phyloP scores from a whole-genome alignment of 2,113 vertebrate species.

The Heptranchias perlo region DNA sequence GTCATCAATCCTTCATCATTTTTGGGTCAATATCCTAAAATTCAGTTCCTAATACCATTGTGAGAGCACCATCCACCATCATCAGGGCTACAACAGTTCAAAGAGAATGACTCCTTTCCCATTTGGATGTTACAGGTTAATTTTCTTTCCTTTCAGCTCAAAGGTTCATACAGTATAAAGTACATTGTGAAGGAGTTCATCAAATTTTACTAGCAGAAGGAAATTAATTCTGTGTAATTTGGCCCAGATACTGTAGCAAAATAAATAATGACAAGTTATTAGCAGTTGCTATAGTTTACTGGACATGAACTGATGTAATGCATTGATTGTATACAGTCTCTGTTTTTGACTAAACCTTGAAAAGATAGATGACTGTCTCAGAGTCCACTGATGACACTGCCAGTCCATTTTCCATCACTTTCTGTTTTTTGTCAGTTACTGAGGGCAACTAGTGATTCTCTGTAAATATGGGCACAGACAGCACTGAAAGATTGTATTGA shows the following conservation, averaged over 20 bases:
- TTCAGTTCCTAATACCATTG: too few relatives aligned
- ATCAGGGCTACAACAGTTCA: too few relatives aligned
- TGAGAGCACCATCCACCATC: too few relatives aligned
- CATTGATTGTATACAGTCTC: background rate
- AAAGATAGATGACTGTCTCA: background rate
- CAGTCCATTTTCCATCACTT: background rate
- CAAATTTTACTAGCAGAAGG: background rate
- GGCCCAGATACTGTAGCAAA: background rate
- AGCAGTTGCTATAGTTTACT: background rate
- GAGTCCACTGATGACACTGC: background rate
- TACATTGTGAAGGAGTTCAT: background rate
- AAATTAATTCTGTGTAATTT: background rate
- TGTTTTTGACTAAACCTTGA: constrained; percentile 13
- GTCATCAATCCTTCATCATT: too few relatives aligned
- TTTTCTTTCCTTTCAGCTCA: background rate
- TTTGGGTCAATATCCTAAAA: too few relatives aligned
- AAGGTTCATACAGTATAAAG: background rate
- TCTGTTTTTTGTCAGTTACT: background rate
- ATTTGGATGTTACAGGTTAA: too few relatives aligned
- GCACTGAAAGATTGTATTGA: background rate
- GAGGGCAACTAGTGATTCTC: background rate
- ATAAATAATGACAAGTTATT: background rate
- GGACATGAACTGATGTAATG: background rate
- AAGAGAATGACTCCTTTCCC: too few relatives aligned
- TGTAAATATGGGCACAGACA: background rate